Conservation (phyloP, 1,140 invertebrate genomes). For the Drosophila kikkawai region DNA sequence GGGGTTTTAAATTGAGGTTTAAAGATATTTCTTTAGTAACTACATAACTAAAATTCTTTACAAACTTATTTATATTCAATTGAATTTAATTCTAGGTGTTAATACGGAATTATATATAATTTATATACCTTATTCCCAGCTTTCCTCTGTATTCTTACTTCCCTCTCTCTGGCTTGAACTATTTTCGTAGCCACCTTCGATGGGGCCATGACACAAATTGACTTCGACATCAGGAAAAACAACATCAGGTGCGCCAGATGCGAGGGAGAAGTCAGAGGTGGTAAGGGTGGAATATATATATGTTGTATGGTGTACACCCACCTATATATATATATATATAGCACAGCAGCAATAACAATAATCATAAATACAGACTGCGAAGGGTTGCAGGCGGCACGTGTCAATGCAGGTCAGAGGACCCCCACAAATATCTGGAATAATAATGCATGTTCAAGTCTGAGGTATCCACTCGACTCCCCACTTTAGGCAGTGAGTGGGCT, state of each 20-base stretch:
- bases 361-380: conserved; percentile 61
- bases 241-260: conserved; percentile 19
- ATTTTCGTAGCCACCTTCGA: conserved; percentile 21
- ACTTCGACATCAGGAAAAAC: conserved; percentile 50
- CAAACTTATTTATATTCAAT: too few species aligned
- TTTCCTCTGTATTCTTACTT: background rate
- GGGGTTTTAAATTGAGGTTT: too few species aligned
- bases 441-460: conserved; percentile 28
- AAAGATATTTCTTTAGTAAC: too few species aligned
- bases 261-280: background rate
- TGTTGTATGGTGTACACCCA: background rate
- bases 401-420: conserved; percentile 27
- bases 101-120: background rate
- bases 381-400: conserved; percentile 39
- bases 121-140: background rate
- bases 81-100: too few species aligned
- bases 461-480: conserved; percentile 37
- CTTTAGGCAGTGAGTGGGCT: conserved; percentile 38
- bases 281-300: conserved; percentile 17
- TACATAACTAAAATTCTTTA: too few species aligned
- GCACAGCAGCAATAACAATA: conserved; percentile 57
- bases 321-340: conserved; percentile 14
- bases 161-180: conserved; percentile 1
- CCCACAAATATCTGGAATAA: conserved; percentile 24
- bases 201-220: conserved; percentile 64